A percentile compares a stretch with the other conserved stretches of the same genome.
Evolutionary conservation across 2,797 vertebrate species (phyloP).

Genomic region (Hypotaenidia philippensis): DNA sequence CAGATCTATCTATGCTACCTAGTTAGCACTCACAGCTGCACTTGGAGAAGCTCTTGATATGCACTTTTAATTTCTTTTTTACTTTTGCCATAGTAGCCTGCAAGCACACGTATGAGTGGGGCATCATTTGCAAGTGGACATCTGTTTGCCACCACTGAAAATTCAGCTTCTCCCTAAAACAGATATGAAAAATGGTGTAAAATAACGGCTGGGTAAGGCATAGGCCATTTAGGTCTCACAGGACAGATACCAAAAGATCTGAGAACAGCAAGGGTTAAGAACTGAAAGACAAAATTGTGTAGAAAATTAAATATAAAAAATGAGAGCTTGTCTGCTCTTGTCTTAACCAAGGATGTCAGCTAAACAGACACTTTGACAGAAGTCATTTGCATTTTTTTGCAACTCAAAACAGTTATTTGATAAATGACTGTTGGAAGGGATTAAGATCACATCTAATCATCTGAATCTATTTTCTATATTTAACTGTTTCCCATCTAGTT

Average conservation of each 20-base stretch:
- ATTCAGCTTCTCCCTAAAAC: not conserved
- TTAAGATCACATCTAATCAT: slow-evolving; percentile 60
- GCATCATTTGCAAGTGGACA: not conserved
- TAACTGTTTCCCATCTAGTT: slow-evolving; percentile 81
- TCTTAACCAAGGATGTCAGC: slow-evolving; percentile 61
- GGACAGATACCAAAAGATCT: not conserved
- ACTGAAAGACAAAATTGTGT: slow-evolving; percentile 22
- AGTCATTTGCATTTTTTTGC: slow-evolving; percentile 70
- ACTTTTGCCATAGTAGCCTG: not conserved
- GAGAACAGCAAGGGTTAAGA: slow-evolving; percentile 24
- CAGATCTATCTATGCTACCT: not conserved
- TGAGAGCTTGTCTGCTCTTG: slow-evolving; percentile 1
- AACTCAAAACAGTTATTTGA: slow-evolving; percentile 56
- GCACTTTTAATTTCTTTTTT: not conserved
- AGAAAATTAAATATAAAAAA: slow-evolving; percentile 34
- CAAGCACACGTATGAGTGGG: not conserved
- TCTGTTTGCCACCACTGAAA: not conserved
- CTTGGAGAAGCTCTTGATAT: not conserved
- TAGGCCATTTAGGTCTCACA: not conserved
- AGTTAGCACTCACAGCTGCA: not conserved
- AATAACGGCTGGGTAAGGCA: not conserved
- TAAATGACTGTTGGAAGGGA: slow-evolving; percentile 66
- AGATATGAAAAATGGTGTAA: not conserved
- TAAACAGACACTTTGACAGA: slow-evolving; percentile 77
- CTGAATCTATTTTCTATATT: slow-evolving; percentile 68